Conservation (phyloP, 2,888 invertebrate genomes). For the Epistrophella euchroma region DNA sequence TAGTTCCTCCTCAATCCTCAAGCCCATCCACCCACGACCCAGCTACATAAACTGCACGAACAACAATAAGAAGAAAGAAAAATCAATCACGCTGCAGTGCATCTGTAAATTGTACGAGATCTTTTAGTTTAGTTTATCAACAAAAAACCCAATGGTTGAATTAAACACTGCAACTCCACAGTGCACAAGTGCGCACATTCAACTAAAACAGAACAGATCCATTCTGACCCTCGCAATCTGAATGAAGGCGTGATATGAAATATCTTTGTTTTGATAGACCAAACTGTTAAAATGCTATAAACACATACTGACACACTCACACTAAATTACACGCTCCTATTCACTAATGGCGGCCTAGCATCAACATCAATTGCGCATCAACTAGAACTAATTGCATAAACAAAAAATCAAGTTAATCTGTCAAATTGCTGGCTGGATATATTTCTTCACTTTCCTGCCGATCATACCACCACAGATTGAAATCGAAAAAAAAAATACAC, state of each 20-base stretch:
- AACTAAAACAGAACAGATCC: constrained; percentile 3
- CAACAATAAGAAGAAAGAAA: constrained; percentile 16
- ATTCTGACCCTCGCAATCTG: constrained; percentile 43
- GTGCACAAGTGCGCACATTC: neutral
- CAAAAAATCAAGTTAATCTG: constrained; percentile 72
- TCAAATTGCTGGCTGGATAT: constrained; percentile 60
- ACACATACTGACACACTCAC: constrained; percentile 38
- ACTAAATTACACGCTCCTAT: constrained; percentile 18
- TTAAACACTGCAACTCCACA: neutral
- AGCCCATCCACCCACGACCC: neutral
- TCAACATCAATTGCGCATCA: constrained; percentile 35
- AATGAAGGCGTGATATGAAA: constrained; percentile 54
- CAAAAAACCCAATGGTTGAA: constrained; percentile 17
- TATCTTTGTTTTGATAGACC: constrained; percentile 69
- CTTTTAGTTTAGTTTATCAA: constrained; percentile 39
- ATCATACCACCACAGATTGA: constrained; percentile 16
- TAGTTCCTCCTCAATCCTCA: neutral
- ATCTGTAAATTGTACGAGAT: constrained; percentile 31
- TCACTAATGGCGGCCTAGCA: neutral
- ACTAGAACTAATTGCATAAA: constrained; percentile 70
- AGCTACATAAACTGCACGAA: neutral
- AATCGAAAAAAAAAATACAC: constrained; percentile 1
- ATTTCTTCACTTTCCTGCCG: constrained; percentile 45
- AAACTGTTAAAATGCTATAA: constrained; percentile 67
- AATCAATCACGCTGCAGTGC: constrained; percentile 55